These are phyloP conservation scores for Eupithecia pulchellata DNA, from an alignment of 2,888 invertebrate species.

Conservation along the genomic window DNA sequence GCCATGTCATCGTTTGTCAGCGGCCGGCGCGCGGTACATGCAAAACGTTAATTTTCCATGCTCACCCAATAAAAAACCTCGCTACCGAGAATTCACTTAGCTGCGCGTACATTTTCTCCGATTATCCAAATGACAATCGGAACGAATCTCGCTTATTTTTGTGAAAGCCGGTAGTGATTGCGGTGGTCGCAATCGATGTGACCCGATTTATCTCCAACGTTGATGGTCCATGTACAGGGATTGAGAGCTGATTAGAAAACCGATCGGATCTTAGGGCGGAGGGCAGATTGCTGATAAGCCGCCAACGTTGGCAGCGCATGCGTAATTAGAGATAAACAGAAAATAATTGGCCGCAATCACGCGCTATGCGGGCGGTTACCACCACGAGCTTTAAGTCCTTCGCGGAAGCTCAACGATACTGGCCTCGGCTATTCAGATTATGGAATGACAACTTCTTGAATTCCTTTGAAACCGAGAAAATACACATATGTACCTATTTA, in stretches of 20 bases:
- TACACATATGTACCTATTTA: background rate
- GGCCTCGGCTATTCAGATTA: background rate
- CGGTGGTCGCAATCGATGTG: conserved; percentile 54
- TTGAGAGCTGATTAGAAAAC: conserved; percentile 78
- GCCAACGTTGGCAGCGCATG: conserved; percentile 81
- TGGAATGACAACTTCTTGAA: background rate
- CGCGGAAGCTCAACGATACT: conserved; percentile 53
- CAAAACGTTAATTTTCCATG: conserved; percentile 60
- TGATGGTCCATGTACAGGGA: conserved; percentile 76
- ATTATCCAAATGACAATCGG: conserved; percentile 63
- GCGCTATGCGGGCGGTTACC: conserved; percentile 63
- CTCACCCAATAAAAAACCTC: conserved; percentile 53
- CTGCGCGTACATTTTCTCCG: conserved; percentile 57
- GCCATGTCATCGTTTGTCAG: conserved; percentile 43
- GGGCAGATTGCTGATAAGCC: conserved; percentile 82
- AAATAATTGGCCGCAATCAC: conserved; percentile 85
- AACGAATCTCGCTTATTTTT: conserved; percentile 62
- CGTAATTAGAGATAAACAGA: conserved; percentile 86
- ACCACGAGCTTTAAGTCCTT: conserved; percentile 50
- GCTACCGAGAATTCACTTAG: conserved; percentile 61
- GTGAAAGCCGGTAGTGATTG: conserved; percentile 56
- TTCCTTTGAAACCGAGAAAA: background rate
- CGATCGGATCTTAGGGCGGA: conserved; percentile 82
- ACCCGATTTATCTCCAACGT: conserved; percentile 62
- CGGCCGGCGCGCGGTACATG: conserved; percentile 44